Evolutionary conservation across 2,888 invertebrate genomes (phyloP), one percentile per base, ranked within the genome.

Genomic region (Laspeyria flexula): DNA sequence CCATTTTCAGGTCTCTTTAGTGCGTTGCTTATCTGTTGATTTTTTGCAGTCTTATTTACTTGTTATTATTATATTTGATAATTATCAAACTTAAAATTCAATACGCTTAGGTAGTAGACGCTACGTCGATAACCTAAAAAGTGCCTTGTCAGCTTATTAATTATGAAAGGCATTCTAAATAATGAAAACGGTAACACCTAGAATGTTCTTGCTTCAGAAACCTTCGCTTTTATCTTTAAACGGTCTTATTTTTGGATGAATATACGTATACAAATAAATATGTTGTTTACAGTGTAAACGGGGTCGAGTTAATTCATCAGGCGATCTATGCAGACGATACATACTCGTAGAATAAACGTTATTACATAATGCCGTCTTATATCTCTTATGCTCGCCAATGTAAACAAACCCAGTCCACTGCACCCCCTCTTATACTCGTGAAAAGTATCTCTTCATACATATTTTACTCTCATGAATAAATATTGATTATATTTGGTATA

Each of bases 381-480:
- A 59, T 58, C 44, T 53, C 44, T 49, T 45, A 56, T 60, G 54
- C 53, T 55, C 47, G 37, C 57, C 62, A 62, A 67, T 65, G 63
- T 62, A 75, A 73, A 74, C 70, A 74, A 54, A 60, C 68, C 47
- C 47, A 21, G 56, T 65, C 43, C 54, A 21, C 39, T 47, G 57
- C 52, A 62, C 67, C 45, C 71, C 64, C 71, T 73, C 67, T 75
- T 77, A 75, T 72, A 71, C 71, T 54, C 65, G 55, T 67, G 67
- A 71, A 75, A 78, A 73, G 69, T 66, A 77, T 69, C 55, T 72
- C 71, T 79, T 78, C 80, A 81, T 80, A 80, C 74, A 83, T 81
- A 81, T 78, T 83, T 81, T 72, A 73, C 66, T 75, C 65, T 81
- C 79, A 84, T 86, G 83, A 85, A 86, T 85, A 86, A 79, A 75